Evolutionary conservation across 2,797 vertebrate species (phyloP).

Genomic region (Echeneis naucrates): DNA sequence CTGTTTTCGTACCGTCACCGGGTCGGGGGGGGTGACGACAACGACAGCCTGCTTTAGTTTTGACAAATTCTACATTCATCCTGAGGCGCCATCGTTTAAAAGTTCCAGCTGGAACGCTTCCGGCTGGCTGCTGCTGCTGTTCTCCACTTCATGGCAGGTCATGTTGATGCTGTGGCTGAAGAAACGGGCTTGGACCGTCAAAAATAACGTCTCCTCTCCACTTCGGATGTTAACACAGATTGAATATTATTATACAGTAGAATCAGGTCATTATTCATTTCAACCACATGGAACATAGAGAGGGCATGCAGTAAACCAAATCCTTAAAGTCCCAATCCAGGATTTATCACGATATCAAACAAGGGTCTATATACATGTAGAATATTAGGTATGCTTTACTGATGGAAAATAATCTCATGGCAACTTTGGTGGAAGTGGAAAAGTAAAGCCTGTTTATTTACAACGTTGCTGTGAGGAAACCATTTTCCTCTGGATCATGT

Average conservation of each 20-base stretch:
- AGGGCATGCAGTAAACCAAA: slow-evolving; percentile 66
- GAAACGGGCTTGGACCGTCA: slow-evolving; percentile 51
- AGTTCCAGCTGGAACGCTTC: slow-evolving; percentile 37
- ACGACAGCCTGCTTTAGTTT: slow-evolving; percentile 61
- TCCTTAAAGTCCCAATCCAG: slow-evolving; percentile 63
- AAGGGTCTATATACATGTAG: slow-evolving; percentile 41
- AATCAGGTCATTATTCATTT: slow-evolving; percentile 51
- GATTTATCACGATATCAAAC: slow-evolving; percentile 31
- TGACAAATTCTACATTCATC: slow-evolving; percentile 78
- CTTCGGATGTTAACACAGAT: slow-evolving; percentile 40
- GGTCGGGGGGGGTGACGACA: slow-evolving; percentile 49
- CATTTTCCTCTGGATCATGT: slow-evolving; percentile 2
- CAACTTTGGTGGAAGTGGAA: slow-evolving; percentile 1
- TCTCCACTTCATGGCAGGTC: slow-evolving; percentile 33
- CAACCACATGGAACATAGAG: slow-evolving; percentile 58
- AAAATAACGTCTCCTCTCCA: slow-evolving; percentile 14
- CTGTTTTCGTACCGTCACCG: slow-evolving; percentile 43
- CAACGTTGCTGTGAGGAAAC: slow-evolving; percentile 16
- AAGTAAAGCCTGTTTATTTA: slow-evolving; percentile 54
- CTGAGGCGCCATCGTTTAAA: slow-evolving; percentile 66
- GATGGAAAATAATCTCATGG: slow-evolving; percentile 42
- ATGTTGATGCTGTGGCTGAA: slow-evolving; percentile 44
- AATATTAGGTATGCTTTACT: slow-evolving; percentile 22
- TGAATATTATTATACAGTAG: slow-evolving; percentile 46
- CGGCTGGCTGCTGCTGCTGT: slow-evolving; percentile 12